Evolutionary conservation across 2,113 vertebrate species (phyloP), one percentile per base, ranked within the genome.

Genomic region (Nannospalax galili): DNA sequence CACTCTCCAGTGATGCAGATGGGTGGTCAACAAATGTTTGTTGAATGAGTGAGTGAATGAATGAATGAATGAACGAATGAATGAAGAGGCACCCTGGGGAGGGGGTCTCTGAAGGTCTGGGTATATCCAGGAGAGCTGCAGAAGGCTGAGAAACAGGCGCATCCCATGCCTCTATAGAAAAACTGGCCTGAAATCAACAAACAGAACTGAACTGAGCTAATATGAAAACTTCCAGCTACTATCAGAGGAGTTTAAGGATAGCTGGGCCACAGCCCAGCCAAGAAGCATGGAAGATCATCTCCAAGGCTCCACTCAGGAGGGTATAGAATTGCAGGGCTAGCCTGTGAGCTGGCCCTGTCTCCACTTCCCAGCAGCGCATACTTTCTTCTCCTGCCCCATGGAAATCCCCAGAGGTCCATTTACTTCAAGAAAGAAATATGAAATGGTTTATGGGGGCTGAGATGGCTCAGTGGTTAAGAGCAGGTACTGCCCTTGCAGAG

Each of bases 131-230:
- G 60, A 72, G 79, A 91, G 64, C 73, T 67, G 58, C 42, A 3
- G 11, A 30, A 4, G 1, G 37, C 35, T 30, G 10, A 19, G 72
- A 37, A 58, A 5, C 14, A 15, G 19, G 64, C 32, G 16, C 86
- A 93, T 82, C 70, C 86, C 69, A 26, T 3, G 40, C 19, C 30
- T 22, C 35, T 84, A 22, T 65, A 15, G 19, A 78, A 95, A 96
- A n/a, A 58, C 73, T 92, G 82, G 92, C 64, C n/a, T 40, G 48
- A 91, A 82, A 58, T 35, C 93, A 96, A 94, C 88, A 84, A 74
- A 69, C 70, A 93, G 56, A 91, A 86, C 45, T 75, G 28, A 82
- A 87, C 81, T 77, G 70, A n/a, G 32, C 78, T 74, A 73, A 80
- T 32, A 11, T 14, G 45, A 82, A 67, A 30, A 10, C 11, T 77